Evolutionary conservation across 92 coral and sea anemone genomes (phyloP), one percentile per base, ranked within the genome.

Genomic region (Zoanthus sansibaricus): DNA sequence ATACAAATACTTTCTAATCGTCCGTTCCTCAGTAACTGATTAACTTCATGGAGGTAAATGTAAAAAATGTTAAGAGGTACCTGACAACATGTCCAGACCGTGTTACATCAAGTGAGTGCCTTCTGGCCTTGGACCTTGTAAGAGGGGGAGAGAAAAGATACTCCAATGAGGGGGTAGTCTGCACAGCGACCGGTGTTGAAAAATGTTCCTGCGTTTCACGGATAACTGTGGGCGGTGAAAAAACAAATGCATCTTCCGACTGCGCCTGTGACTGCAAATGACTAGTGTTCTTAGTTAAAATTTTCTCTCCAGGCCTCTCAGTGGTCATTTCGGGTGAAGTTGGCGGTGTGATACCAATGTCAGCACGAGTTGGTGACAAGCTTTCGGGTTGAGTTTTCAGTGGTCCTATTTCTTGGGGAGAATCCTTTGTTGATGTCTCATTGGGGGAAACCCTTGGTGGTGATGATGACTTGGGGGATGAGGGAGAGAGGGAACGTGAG

Each of bases 111-210:
- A 90, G 62, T 32, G 98, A 94, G 30, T 82, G 93, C 66, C 95
- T 87, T 52, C 87, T 93, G 7, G 85, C 88, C 95, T 88, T 92
- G 37, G 97, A 93, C 44, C 99, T 94, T 8, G 99, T 96, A 83
- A 95, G 80, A 14, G 99, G 99, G n/a, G 99, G 98, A n/a, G 99
- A 95, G 76, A 94, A 87, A 47, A 95, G 86, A 87, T 90, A 93
- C 51, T 92, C 84, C 55, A 91, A 76, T 0, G 95, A 83, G 10
- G 97, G 92, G 12, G 95, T 86, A n/a, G 88, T 79, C 45, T 58
- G 88, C 17, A 51, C 70, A 56, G 45, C 62, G 4, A 47, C 30
- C 25, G 87, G 54, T 14, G 85, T 47, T 20, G 86, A 62, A 31
- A 58, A 79, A 13, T 18, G 77, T 17, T 67, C 77, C 52, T n/a